phyloP scores from a whole-genome alignment of 1,140 invertebrate species.

The Drosophila malerkotliana region DNA sequence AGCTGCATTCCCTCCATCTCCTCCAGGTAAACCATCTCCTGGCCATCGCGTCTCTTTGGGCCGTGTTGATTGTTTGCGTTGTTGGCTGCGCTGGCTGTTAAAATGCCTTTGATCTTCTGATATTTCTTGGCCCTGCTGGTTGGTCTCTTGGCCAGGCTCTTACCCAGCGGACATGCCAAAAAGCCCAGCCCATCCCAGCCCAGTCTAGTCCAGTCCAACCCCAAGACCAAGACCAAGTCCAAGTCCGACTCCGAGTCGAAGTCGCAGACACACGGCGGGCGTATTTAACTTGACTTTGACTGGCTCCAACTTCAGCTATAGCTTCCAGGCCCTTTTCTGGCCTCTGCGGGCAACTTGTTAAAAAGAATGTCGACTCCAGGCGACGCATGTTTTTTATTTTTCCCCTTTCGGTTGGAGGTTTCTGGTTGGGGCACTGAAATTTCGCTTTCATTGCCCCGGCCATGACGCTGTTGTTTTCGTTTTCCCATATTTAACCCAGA shows the following conservation, averaged over 20 bases:
- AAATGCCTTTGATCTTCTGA: slow-evolving; percentile 83
- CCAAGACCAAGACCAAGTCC: background rate
- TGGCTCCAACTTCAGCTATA: slow-evolving; percentile 22
- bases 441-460: slow-evolving; percentile 72
- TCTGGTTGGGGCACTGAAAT: slow-evolving; percentile 32
- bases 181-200: slow-evolving; percentile 21
- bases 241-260: background rate
- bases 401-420: slow-evolving; percentile 2
- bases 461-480: slow-evolving; percentile 64
- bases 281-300: slow-evolving; percentile 77
- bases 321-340: slow-evolving; percentile 57
- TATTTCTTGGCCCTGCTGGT: slow-evolving; percentile 56
- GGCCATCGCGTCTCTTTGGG: slow-evolving; percentile 31
- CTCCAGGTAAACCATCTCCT: slow-evolving; percentile 11
- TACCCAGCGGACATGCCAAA: slow-evolving; percentile 40
- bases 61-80: slow-evolving; percentile 81
- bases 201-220: background rate
- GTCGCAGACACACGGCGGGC: slow-evolving; percentile 63
- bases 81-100: slow-evolving; percentile 72
- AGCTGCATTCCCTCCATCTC: slow-evolving; percentile 46
- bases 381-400: slow-evolving; percentile 64
- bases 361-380: slow-evolving; percentile 77
- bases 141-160: slow-evolving; percentile 11
- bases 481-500: slow-evolving; percentile 74
- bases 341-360: slow-evolving; percentile 71